Conservation (phyloP, 2,888 invertebrate species). For the Epistrophella euchroma region DNA sequence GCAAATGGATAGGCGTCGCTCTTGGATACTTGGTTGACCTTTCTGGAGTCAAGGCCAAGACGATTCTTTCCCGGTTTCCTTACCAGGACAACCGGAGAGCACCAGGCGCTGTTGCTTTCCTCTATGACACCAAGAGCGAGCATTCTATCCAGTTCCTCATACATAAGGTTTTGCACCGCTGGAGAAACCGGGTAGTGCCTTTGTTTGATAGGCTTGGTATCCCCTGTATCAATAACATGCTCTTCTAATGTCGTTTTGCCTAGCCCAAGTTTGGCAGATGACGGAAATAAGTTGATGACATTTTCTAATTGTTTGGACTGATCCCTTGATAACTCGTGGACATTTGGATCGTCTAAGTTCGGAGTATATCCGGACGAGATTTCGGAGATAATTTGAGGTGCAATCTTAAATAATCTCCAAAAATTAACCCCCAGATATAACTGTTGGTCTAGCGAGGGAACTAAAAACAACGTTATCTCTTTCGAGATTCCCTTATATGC, state of each 20-base stretch:
- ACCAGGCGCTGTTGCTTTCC: neutral
- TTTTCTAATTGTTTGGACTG: neutral
- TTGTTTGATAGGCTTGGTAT: neutral
- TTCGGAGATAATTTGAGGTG: neutral
- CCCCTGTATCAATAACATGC: neutral
- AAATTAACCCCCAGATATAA: constrained; percentile 3
- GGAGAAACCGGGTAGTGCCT: neutral
- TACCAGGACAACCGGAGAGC: neutral
- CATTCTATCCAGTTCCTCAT: neutral
- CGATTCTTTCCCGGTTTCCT: neutral
- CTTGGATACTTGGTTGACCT: neutral
- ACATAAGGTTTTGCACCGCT: neutral
- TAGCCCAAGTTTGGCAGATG: neutral
- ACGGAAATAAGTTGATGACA: neutral
- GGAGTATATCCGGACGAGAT: neutral
- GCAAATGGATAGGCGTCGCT: neutral
- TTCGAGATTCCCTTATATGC: neutral
- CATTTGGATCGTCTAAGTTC: neutral
- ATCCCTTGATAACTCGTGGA: neutral
- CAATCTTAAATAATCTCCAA: neutral
- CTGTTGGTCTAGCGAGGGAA: constrained; percentile 1
- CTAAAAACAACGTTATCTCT: neutral
- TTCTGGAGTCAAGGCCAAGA: neutral
- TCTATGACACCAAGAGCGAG: neutral
- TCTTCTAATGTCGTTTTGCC: neutral